Conservation (phyloP, 1,140 invertebrate species). For the Drosophila watanabei region DNA sequence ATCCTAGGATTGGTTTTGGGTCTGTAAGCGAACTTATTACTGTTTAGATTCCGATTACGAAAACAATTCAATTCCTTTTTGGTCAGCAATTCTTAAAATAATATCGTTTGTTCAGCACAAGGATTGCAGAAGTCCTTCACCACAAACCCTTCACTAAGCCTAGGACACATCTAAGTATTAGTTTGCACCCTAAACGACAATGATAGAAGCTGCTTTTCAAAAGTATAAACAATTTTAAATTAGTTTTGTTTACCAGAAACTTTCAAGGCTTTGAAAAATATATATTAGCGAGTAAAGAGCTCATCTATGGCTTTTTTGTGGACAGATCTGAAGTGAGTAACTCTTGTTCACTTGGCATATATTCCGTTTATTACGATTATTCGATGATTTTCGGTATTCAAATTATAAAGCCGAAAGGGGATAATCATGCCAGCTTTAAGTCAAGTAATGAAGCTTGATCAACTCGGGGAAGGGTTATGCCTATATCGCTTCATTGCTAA, state of each 20-base stretch:
- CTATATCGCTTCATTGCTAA: slow-evolving; percentile 59
- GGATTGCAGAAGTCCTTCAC: slow-evolving; percentile 28
- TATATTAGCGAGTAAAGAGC: background rate
- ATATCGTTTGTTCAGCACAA: slow-evolving; percentile 49
- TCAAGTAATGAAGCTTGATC: slow-evolving; percentile 26
- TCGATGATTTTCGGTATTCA: slow-evolving; percentile 32
- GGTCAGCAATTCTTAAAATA: slow-evolving; percentile 36
- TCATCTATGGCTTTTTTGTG: slow-evolving; percentile 58
- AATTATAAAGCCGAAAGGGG: slow-evolving; percentile 30
- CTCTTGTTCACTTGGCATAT: slow-evolving; percentile 29
- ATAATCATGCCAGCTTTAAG: slow-evolving; percentile 38
- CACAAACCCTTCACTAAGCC: slow-evolving; percentile 18
- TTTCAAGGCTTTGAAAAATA: background rate
- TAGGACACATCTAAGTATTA: slow-evolving; percentile 58
- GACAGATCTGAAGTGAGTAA: slow-evolving; percentile 49
- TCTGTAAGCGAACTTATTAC: background rate
- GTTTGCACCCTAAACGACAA: slow-evolving; percentile 33
- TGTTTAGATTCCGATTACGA: slow-evolving; percentile 19
- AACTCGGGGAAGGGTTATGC: slow-evolving; percentile 38
- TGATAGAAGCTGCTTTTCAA: slow-evolving; percentile 7
- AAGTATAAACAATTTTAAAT: slow-evolving; percentile 1
- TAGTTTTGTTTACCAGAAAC: background rate
- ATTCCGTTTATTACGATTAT: slow-evolving; percentile 57
- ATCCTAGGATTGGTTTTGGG: slow-evolving; percentile 8
- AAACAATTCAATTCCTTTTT: slow-evolving; percentile 57